Conservation (phyloP, 2,113 vertebrate species). For the Erythrolamprus reginae region DNA sequence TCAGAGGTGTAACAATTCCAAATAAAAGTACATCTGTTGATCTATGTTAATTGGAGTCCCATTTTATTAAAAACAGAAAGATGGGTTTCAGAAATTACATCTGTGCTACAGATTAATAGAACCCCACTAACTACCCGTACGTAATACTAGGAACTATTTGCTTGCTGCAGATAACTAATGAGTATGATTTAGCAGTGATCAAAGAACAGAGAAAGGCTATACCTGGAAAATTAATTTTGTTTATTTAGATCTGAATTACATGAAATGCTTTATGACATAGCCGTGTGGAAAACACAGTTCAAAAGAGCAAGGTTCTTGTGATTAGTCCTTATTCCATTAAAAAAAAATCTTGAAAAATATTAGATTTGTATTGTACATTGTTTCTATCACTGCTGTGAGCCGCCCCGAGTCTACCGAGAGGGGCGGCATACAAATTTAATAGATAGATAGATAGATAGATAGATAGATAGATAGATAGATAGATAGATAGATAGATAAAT, state of each 20-base stretch:
- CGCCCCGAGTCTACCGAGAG: too few species aligned
- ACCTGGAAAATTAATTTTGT: not conserved
- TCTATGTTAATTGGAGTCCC: not conserved
- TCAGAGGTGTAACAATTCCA: not conserved
- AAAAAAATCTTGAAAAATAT: not conserved
- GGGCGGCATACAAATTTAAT: too few species aligned
- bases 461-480: too few species aligned
- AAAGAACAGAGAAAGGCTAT: not conserved
- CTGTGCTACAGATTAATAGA: not conserved
- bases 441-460: too few species aligned
- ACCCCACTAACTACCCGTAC: not conserved
- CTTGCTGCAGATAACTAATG: not conserved
- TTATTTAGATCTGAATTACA: not conserved
- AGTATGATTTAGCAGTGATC: conserved; percentile 2
- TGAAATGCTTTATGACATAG: not conserved
- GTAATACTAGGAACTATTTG: not conserved
- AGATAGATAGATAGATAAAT: too few species aligned
- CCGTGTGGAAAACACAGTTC: not conserved
- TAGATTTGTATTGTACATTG: too few species aligned
- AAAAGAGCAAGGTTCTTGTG: not conserved
- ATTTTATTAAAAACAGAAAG: not conserved
- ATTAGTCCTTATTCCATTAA: not conserved
- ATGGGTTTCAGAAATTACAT: not conserved
- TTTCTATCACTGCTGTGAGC: too few species aligned
- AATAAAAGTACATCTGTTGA: not conserved